Evolutionary conservation across 2,113 vertebrate genomes (phyloP), one percentile per base, ranked within the genome.

Genomic region (Coturnix japonica): DNA sequence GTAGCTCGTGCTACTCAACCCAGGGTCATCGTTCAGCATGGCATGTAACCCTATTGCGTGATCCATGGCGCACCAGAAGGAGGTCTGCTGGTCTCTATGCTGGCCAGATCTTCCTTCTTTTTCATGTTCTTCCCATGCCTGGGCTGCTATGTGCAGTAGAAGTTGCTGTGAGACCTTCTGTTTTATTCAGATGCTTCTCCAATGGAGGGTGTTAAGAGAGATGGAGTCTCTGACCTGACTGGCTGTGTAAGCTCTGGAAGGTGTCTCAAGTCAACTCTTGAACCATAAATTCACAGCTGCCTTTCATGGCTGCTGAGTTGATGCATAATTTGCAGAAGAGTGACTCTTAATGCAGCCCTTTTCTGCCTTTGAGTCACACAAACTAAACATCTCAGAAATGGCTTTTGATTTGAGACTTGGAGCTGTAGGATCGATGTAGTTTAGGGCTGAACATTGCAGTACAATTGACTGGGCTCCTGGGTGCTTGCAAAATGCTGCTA

Each of bases 321-420:
- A 64, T 13, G 18, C 39, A 43, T 65, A 31, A 31, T 14, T 16
- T 76, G 66, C 65, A 75, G 66, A 53, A 72, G 21, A 14, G 7
- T 65, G 53, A 49, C 65, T 78, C 26, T 64, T 64, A 21, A 8
- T 6, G 23, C 46, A 84, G 57, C 37, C 63, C 51, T 35, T 59
- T 53, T 84, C 64, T 76, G 46, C 41, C 26, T 76, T 46, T 73
- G 46, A 76, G n/a, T 31, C 22, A 23, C 11, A n/a, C 3, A n/a
- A 73, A 15, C 25, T 59, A 46, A 88, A 94, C 64, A 21, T 59
- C 53, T 65, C 41, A 84, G 63, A 79, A 81, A 73, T 33, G 14
- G 33, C 35, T 87, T 92, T 65, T 91, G 28, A 17, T 82, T 70
- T 79, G 73, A 76, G 51, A 59, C 35, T 59, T 87, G 59, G 60